A percentile compares a stretch with the other conserved stretches of the same genome.
Evolutionary conservation across 1,140 invertebrate genomes (phyloP).

Genomic region (Sitobion miscanthi): DNA sequence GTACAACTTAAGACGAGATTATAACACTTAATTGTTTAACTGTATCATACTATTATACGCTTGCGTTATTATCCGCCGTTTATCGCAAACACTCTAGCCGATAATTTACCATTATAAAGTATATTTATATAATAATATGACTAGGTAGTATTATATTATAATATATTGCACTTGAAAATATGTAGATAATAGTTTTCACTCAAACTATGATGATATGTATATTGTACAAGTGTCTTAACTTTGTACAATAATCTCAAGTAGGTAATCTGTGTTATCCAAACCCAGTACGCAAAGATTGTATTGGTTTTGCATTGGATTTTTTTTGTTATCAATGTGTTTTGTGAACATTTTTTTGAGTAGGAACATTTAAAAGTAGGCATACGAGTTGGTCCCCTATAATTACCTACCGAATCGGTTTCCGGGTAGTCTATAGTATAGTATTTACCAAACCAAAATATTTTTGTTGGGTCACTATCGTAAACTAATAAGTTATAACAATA

Average conservation of each 20-base stretch:
- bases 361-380: not conserved
- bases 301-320: not conserved
- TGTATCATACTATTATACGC: not conserved
- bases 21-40: not conserved
- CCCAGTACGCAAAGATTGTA: not conserved
- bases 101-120: not conserved
- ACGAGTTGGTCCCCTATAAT: too few relatives aligned
- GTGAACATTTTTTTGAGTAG: not conserved
- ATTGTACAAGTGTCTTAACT: not conserved
- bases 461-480: too few relatives aligned
- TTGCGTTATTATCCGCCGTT: not conserved
- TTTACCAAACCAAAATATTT: too few relatives aligned
- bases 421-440: too few relatives aligned
- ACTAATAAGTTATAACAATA: too few relatives aligned
- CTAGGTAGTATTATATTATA: not conserved
- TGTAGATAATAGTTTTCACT: not conserved
- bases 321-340: not conserved
- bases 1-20: too few relatives aligned
- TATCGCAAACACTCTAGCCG: not conserved
- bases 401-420: too few relatives aligned
- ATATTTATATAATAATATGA: not conserved
- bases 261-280: not conserved
- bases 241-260: not conserved
- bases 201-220: not conserved
- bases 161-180: not conserved